Percentiles rank a stretch among this genome's conserved stretches.
Conservation (phyloP, 2,797 vertebrate genomes). For the Nyctalus aviator region DNA sequence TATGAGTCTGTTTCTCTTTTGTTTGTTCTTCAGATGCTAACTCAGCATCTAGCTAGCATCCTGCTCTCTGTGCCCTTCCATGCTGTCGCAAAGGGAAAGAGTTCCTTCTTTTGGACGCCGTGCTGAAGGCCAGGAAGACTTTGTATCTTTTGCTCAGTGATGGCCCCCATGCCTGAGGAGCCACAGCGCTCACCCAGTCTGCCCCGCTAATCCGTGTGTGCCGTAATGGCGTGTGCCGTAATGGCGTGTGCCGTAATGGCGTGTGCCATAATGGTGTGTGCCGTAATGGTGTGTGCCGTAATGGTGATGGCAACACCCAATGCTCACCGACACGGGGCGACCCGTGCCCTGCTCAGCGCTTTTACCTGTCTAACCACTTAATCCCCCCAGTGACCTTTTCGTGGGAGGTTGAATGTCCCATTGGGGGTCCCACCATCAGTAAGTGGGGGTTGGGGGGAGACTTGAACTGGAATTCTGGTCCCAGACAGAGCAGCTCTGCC, state of each 20-base stretch:
- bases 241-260: rapidly evolving
- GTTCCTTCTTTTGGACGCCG: slow-evolving; percentile 43
- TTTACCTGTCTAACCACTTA: rapidly evolving
- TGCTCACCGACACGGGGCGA: rapidly evolving
- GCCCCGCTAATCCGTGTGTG: neutral
- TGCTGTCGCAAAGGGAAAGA: neutral
- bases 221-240: rapidly evolving
- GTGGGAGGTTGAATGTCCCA: rapidly evolving
- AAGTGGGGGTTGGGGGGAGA: neutral
- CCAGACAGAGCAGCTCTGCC: neutral
- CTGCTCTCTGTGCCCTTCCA: neutral
- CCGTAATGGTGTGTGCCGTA: rapidly evolving
- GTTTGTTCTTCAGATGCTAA: neutral
- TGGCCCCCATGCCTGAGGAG: neutral
- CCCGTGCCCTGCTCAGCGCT: neutral
- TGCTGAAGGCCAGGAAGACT: neutral
- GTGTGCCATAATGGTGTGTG: rapidly evolving
- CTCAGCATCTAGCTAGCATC: too few species aligned
- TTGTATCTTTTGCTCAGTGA: neutral
- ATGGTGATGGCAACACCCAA: neutral
- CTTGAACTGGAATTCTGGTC: rapidly evolving
- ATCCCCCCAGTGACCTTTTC: neutral
- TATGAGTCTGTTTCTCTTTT: neutral
- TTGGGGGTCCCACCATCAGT: rapidly evolving
- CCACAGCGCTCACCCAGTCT: neutral